Evolutionary conservation across 2,888 invertebrate species (phyloP).

Genomic region (Drosophila diplacantha): DNA sequence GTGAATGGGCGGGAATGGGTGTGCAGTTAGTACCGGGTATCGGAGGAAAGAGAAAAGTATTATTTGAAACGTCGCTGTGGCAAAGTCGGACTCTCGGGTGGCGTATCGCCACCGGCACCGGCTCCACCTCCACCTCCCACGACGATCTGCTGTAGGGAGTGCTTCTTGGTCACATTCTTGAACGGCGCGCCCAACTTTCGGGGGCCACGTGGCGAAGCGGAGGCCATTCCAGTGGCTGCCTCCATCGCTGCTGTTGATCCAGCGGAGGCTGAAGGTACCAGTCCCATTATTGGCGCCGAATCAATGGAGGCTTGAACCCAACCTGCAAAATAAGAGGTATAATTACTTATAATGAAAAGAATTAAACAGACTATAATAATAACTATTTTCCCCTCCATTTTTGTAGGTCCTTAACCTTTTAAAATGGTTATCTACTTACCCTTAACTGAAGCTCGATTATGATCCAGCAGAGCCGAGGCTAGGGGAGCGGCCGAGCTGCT

Average conservation of each 20-base stretch:
- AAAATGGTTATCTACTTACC: slow-evolving; percentile 51
- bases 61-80: slow-evolving; percentile 77
- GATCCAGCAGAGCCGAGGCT: slow-evolving; percentile 82
- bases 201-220: slow-evolving; percentile 74
- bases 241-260: slow-evolving; percentile 75
- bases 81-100: slow-evolving; percentile 76
- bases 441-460: slow-evolving; percentile 76
- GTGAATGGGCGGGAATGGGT: slow-evolving; percentile 55
- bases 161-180: slow-evolving; percentile 74
- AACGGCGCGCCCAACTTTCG: slow-evolving; percentile 75
- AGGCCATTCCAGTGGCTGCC: slow-evolving; percentile 56
- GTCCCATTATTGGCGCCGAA: slow-evolving; percentile 65
- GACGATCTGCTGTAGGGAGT: slow-evolving; percentile 65
- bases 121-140: slow-evolving; percentile 55
- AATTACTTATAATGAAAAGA: neutral
- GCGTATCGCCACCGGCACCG: slow-evolving; percentile 57
- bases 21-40: slow-evolving; percentile 44
- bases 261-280: slow-evolving; percentile 70
- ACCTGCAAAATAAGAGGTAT: slow-evolving; percentile 52
- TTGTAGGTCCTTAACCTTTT: neutral
- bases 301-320: slow-evolving; percentile 77
- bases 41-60: slow-evolving; percentile 29
- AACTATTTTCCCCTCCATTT: no score
- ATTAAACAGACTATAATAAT: neutral
- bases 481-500: slow-evolving; percentile 77